phyloP scores from a whole-genome alignment of 2,113 vertebrate species.

The Cephalopterus ornatus region DNA sequence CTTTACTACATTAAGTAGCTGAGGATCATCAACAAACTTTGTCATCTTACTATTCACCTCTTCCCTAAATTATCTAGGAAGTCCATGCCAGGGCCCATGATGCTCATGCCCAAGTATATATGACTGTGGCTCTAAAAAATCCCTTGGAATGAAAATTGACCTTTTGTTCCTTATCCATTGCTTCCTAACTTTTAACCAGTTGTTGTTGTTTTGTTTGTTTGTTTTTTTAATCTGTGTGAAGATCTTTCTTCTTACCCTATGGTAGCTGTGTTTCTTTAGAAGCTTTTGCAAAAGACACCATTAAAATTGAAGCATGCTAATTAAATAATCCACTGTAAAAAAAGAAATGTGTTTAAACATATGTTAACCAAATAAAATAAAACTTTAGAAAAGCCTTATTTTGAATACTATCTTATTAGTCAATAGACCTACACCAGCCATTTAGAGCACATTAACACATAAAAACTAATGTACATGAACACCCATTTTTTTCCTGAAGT shows the following conservation, averaged over 20 bases:
- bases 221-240: neutral
- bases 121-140: neutral
- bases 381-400: neutral
- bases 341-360: neutral
- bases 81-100: fast-evolving
- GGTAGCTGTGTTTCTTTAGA: neutral
- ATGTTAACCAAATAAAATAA: neutral
- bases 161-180: neutral
- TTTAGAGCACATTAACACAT: fast-evolving
- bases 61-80: neutral
- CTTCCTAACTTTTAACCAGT: neutral
- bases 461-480: fast-evolving
- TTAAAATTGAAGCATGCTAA: neutral
- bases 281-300: neutral
- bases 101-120: neutral
- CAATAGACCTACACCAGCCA: neutral
- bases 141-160: neutral
- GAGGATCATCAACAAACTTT: neutral
- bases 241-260: neutral
- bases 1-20: neutral
- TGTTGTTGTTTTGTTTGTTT: neutral
- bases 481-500: neutral
- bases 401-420: neutral
- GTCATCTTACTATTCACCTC: neutral
- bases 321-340: neutral